Base-by-base conservation (phyloP, 2,888 invertebrate species). In the Spodoptera exigua region DNA sequence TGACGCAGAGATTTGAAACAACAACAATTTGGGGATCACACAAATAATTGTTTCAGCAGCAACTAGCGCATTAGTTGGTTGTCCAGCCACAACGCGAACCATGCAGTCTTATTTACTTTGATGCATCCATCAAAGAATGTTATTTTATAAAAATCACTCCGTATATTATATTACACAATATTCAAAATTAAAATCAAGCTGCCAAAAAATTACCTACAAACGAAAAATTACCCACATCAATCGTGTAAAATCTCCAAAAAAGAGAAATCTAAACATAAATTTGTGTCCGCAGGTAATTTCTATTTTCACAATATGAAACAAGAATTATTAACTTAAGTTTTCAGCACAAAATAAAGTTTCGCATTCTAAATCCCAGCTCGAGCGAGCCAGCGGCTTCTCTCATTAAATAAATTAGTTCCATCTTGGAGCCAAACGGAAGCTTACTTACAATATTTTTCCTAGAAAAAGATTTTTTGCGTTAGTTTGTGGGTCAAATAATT, bases 341-440 rank as follows among this genome's bases (percentile, higher is more conserved):
- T 64, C 70, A 61, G 40, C 65, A 65, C 75, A 64, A 61, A 67
- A 74, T 72, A 74, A 72, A 72, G 58, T 70, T 53, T 52, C 49
- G 27, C 27, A 49, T 67, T 67, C 61, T 64, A 76, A 77, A 75
- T 71, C 69, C 69, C 56, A 52, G 46, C 55, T 41, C 36, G 55
- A 73, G 61, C 40, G 44, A 58, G 64, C 70, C 58, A 49, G 61
- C 52, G 68, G 69, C 65, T 69, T 37, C 58, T 48, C 76, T 79
- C 80, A 80, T 80, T 80, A 80, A 74, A 76, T 79, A 80, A 80
- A 80, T 80, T 76, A 78, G 78, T 64, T 56, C 65, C 79, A 70
- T 72, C 78, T 75, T 69, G 59, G 39, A 63, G 51, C 47, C 63
- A 64, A 61, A 43, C 60, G 61, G 56, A 55, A 57, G 57, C 49